Base-by-base conservation (phyloP, 1,140 invertebrate genomes). In the Lamellibrachia luymesi region DNA sequence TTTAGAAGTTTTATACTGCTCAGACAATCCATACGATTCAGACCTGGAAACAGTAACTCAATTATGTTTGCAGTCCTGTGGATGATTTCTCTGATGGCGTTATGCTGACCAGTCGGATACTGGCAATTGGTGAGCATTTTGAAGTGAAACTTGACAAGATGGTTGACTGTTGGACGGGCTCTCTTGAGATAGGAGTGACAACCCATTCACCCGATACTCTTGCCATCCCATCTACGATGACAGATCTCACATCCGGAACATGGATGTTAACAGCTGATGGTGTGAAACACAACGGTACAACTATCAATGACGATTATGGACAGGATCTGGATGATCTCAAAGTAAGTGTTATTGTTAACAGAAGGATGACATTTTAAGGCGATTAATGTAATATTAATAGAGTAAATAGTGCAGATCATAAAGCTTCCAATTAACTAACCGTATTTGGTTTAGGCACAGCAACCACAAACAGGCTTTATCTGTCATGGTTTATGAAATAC, bases 251-350 rank as follows among this genome's bases (percentile, higher is more conserved):
- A 50, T 98, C 98, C 90, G 98, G 98, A 27, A 99, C 98, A 0
- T 99, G 98, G 98, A 99, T 99, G 97, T 99, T 99, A 98, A 99
- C 98, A 0, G 98, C 98, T 64, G 98, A 98, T 96, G 98, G 98
- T 4, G 98, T 99, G 0, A 99, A 99, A 98, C 98, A 98, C 95
- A 99, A 99, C 96, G 98, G 98, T 1, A 98, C 97, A 1, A 98
- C 98, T 6, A 97, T 99, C 38, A 98, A 98, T 93, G 98, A 99
- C 95, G 98, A 99, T 91, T 99, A 99, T 95, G 98, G 98, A 5
- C 98, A 98, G 93, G 99, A 98, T 97, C 96, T 99, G 64, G 98
- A 99, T 96, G 97, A 98, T 94, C 96, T 99, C 90, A 97, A 98
- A 96, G 96, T 96, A 13, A 89, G 92, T 80, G 64, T 80, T 80